Evolutionary conservation across 2,888 invertebrate species (phyloP), one percentile per base, ranked within the genome.

Genomic region (Drosophila siamana): DNA sequence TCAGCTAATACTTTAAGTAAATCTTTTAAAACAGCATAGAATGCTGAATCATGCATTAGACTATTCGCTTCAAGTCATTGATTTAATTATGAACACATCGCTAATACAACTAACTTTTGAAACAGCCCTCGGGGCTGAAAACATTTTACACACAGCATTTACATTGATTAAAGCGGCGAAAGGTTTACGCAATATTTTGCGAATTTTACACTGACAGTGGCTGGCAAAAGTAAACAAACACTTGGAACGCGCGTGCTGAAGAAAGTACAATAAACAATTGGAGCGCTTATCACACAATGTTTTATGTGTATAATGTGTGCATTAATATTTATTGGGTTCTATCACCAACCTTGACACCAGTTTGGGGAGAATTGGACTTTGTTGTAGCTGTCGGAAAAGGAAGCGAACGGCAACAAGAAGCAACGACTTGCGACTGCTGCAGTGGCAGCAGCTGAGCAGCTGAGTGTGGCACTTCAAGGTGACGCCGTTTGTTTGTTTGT

Each of bases 381-480:
- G 65, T 26, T 44, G 46, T 26, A 16, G 44, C 26, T 36, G 30
- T 33, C 24, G 24, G 48, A 24, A 16, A 16, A 47, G 62, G 41
- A 69, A 55, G 38, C 56, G 13, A 55, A 41, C 56, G 16, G 40
- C 40, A 33, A 52, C 44, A 36, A 54, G 28, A 66, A 71, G 48
- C 62, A 52, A 67, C 66, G 55, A 67, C 77, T 74, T 77, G 73
- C 77, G 74, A 74, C 77, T 77, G 59, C 44, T 50, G 47, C 52
- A 36, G 50, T 61, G 65, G 28, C 4, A n/a, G 33, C 33, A 33
- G 33, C 33, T 33, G n/a, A n/a, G 33, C 33, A 33, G 33, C 33
- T 33, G n/a, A 11, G n/a, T 33, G 66, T 72, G 69, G 74, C 78
- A 78, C 66, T 63, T 78, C 76, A 76, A 76, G 76, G 76, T 76